phyloP scores from a whole-genome alignment of 2,797 vertebrate species.

The Semotilus atromaculatus region DNA sequence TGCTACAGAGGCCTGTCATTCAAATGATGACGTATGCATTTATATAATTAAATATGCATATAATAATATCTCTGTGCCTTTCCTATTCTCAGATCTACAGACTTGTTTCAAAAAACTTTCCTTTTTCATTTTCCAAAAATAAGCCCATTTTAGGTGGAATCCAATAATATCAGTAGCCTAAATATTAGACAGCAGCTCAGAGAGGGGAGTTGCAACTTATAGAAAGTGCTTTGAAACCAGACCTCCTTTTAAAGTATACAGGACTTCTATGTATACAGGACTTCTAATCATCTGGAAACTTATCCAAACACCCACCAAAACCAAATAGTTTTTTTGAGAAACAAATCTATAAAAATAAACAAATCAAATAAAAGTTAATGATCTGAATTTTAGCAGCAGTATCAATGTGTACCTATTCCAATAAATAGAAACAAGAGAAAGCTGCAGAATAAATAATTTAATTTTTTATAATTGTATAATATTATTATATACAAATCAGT shows the following conservation, averaged over 20 bases:
- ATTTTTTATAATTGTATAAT: neutral
- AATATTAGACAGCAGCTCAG: neutral
- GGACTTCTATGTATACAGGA: neutral
- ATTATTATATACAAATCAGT: slow-evolving; percentile 22
- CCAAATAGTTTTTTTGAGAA: neutral
- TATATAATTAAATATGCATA: neutral
- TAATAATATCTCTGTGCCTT: neutral
- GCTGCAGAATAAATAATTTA: slow-evolving; percentile 38
- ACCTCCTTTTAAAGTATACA: neutral
- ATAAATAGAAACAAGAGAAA: neutral
- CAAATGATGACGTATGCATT: too few species aligned
- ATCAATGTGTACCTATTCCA: neutral
- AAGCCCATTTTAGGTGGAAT: neutral
- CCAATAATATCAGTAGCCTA: neutral
- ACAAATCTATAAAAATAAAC: too few species aligned
- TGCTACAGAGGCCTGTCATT: too few species aligned
- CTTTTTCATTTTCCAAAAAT: neutral
- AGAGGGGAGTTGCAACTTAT: neutral
- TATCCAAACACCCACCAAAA: slow-evolving; percentile 1
- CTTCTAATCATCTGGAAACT: neutral
- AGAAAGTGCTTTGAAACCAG: neutral
- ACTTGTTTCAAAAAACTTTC: neutral
- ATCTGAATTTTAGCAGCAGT: neutral
- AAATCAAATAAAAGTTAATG: too few species aligned
- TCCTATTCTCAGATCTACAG: neutral